phyloP scores from a whole-genome alignment of 2,797 vertebrate genomes.

The Myripristis murdjan region DNA sequence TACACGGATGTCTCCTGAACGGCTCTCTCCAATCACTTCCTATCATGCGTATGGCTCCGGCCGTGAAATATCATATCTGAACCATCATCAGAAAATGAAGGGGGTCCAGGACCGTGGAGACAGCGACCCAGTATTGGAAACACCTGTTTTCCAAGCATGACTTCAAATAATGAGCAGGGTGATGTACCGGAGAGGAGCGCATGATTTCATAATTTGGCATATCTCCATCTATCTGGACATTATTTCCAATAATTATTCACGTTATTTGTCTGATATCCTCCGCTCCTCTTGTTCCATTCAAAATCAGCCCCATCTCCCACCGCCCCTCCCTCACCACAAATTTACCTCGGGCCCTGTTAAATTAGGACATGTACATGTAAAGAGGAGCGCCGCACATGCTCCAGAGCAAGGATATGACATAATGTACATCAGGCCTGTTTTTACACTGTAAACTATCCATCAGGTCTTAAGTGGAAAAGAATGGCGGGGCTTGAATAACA shows the following conservation, averaged over 20 bases:
- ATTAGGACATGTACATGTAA: slow-evolving; percentile 51
- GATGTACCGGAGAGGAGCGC: slow-evolving; percentile 71
- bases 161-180: slow-evolving; percentile 80
- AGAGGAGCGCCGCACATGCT: slow-evolving; percentile 35
- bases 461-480: slow-evolving; percentile 66
- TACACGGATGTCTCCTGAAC: slow-evolving; percentile 82
- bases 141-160: slow-evolving; percentile 86
- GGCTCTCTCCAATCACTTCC: slow-evolving; percentile 81
- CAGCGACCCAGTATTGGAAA: slow-evolving; percentile 81
- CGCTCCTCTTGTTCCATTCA: slow-evolving; percentile 52
- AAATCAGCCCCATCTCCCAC: slow-evolving; percentile 25
- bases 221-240: slow-evolving; percentile 78
- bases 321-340: slow-evolving; percentile 40
- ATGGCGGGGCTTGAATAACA: slow-evolving; percentile 40
- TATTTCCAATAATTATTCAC: slow-evolving; percentile 84
- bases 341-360: slow-evolving; percentile 51
- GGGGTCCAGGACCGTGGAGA: slow-evolving; percentile 69
- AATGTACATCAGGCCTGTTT: slow-evolving; percentile 63
- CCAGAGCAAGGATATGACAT: slow-evolving; percentile 49
- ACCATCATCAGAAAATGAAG: slow-evolving; percentile 78
- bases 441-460: slow-evolving; percentile 57
- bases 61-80: slow-evolving; percentile 88
- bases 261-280: slow-evolving; percentile 73
- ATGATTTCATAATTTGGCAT: slow-evolving; percentile 87
- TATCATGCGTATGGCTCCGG: slow-evolving; percentile 70